Evolutionary conservation across 2,888 invertebrate species (phyloP).

Genomic region (Drosophila basisetae): DNA sequence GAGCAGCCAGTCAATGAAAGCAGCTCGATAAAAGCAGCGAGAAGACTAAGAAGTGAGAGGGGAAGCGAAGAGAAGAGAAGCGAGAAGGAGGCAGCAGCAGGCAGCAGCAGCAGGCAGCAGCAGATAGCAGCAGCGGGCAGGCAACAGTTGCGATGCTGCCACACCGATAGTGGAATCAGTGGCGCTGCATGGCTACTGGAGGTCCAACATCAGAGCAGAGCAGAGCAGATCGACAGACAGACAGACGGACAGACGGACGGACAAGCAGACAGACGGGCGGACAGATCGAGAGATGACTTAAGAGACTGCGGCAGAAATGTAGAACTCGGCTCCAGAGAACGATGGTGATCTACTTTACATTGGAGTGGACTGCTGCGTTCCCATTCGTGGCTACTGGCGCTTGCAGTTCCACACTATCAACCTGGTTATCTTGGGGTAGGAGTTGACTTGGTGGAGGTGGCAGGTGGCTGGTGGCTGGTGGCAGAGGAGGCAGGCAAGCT

Average conservation of each 20-base stretch:
- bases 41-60: not conserved
- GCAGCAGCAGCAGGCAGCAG: conserved; percentile 10
- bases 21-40: conserved; percentile 2
- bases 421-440: conserved; percentile 62
- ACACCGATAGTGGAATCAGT: conserved; percentile 63
- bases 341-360: conserved; percentile 80
- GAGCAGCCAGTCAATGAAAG: conserved; percentile 69
- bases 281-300: conserved; percentile 26
- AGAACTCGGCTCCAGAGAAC: conserved; percentile 20
- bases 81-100: conserved; percentile 11
- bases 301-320: conserved; percentile 14
- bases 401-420: conserved; percentile 74
- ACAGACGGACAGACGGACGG: not conserved
- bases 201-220: conserved; percentile 42
- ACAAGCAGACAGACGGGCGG: conserved; percentile 1
- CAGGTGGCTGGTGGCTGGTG: not conserved
- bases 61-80: not conserved
- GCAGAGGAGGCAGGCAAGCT: conserved; percentile 9
- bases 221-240: conserved; percentile 13
- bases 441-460: conserved; percentile 7
- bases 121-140: conserved; percentile 9
- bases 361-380: conserved; percentile 46
- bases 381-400: conserved; percentile 63
- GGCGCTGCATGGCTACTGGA: conserved; percentile 50
- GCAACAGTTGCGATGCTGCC: conserved; percentile 47